Evolutionary conservation across 1,140 invertebrate species (phyloP), one percentile per base, ranked within the genome.

Genomic region (Hyposmocoma kahamanoa): DNA sequence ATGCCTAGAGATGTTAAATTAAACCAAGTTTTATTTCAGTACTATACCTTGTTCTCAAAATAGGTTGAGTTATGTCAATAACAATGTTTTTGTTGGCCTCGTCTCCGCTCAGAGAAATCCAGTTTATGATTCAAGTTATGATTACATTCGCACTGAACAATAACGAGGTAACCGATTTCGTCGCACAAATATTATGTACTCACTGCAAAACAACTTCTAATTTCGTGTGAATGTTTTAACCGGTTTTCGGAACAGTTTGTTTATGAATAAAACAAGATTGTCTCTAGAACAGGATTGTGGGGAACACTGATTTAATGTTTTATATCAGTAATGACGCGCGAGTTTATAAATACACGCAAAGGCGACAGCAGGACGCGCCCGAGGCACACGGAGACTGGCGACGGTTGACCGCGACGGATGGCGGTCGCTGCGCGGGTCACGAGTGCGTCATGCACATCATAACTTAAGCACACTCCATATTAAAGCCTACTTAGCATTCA

Each of bases 391-490:
- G 59, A 63, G 67, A 76, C 71, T 69, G 72, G 57, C 56, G 42
- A 60, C 54, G 51, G 59, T 64, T 68, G 67, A 52, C 4, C 65
- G 62, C n/a, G 63, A 63, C 72, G 68, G 72, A 67, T 71, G 71
- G 53, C 57, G 61, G 63, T 62, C 62, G 67, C 69, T 65, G 72
- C 71, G 60, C 71, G 65, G 63, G 56, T 56, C 54, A 6, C 48
- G 59, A 68, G 64, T 83, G 76, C 79, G 79, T 83, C 77, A 81
- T 72, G 69, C 65, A 67, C 67, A 69, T 65, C 67, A 71, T 55
- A 62, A 75, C 41, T 17, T 44, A 62, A 59, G 46, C 53, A 60
- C 34, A 51, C 54, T 50, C 42, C 47, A 53, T 50, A 43, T 50
- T 41, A 45, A 43, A 49, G 30, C 49, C 53, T 48, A 41, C 38